Base-by-base conservation (phyloP, 2,113 vertebrate genomes). In the Probosciger aterrimus region DNA sequence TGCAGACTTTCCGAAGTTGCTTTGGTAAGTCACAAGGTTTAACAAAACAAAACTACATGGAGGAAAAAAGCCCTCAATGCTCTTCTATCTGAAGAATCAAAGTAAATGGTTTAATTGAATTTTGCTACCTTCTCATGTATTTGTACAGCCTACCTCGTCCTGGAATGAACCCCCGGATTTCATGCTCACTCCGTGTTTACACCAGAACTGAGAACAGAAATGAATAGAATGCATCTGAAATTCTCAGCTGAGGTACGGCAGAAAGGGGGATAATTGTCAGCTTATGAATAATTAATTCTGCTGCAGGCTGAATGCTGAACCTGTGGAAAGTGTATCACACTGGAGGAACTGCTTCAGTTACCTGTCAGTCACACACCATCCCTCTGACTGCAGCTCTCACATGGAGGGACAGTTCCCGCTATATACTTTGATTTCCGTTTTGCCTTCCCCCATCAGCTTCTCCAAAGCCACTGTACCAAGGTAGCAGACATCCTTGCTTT, bases 321-420 rank as follows among this genome's bases (percentile, higher is more conserved):
- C 2, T 6, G 22, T 8, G 43, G 64, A 11, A 64, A 9, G 63
- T 3, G 31, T 39, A 49, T 46, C 11, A 7, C 35, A 4, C 14
- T 10, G 7, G 43, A 60, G 81, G 33, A 67, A 17, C 37, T 33
- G 49, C 47, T 50, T 3, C 19, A 0, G 14, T 28, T 37, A 20
- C 55, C 55, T 30, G 33, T 33, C 2, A 4, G 28, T 39, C 35
- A 14, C 53, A 44, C 10, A 0, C 8, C 0, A 2, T 28, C 18
- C 76, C 35, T 25, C 71, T 1, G 9, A n/a, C 30, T 11, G 49
- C 41, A 25, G 67, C 78, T 31, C 67, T 4, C 23, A 11, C 46
- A 20, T 3, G 1, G n/a, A 27, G 27, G 9, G 39, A 23, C 18
- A 7, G 14, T 19, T 47, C 24, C 43, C 35, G 30, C 71, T 39